A percentile compares a stretch with the other conserved stretches of the same genome.
Evolutionary conservation across 2,113 vertebrate species (phyloP).

Genomic region (Myxocyprinus asiaticus): DNA sequence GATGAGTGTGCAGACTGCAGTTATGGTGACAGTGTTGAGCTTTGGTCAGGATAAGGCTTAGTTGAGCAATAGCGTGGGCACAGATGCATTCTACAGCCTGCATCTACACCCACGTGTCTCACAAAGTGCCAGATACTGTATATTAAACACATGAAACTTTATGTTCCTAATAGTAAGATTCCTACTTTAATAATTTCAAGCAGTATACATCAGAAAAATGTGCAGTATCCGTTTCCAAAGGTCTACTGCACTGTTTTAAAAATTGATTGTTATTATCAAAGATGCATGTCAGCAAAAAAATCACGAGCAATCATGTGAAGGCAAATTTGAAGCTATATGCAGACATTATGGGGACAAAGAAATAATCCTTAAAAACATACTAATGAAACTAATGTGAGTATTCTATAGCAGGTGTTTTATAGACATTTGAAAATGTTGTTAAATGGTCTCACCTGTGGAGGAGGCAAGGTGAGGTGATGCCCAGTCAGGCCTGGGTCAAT

Average conservation of each 20-base stretch:
- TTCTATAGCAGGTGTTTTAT: neutral
- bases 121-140: conserved; percentile 1
- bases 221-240: too few species aligned
- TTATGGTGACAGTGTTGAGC: conserved; percentile 50
- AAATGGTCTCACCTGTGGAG: conserved; percentile 66
- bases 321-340: too few species aligned
- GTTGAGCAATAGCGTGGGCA: conserved; percentile 56
- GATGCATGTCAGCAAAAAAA: too few species aligned
- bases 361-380: too few species aligned
- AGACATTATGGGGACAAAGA: too few species aligned
- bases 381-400: too few species aligned
- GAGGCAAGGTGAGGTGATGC: conserved; percentile 69
- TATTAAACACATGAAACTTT: neutral
- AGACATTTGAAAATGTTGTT: neutral
- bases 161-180: neutral
- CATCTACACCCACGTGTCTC: neutral
- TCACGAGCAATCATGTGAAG: too few species aligned
- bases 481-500: conserved; percentile 82
- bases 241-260: too few species aligned
- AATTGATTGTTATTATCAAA: too few species aligned
- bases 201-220: too few species aligned
- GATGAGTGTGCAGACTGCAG: conserved; percentile 57
- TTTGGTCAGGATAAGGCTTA: conserved; percentile 56
- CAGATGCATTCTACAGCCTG: conserved; percentile 45
- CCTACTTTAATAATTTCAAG: too few species aligned